Percentiles rank a stretch among this genome's conserved stretches.
These are phyloP conservation scores for Helicorthomorpha holstii DNA, from an alignment of 1,140 invertebrate species.

Conservation along the genomic window DNA sequence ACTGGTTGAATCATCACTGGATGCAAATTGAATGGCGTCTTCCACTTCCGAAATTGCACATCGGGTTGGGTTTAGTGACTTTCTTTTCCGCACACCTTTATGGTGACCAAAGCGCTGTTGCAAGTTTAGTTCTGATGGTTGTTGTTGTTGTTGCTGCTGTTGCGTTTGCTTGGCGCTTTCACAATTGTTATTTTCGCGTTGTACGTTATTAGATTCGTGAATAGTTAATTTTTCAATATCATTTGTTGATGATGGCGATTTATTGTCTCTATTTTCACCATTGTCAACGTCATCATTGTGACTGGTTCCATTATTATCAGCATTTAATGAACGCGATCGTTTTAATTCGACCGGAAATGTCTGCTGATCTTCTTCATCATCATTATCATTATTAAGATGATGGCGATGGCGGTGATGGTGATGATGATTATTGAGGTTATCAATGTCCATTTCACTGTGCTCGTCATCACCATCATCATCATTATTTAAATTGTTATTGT, in stretches of 20 bases:
- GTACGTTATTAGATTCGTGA: not conserved
- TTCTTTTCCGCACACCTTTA: slow-evolving; percentile 49
- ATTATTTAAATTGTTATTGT: too few relatives aligned
- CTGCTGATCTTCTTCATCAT: too few relatives aligned
- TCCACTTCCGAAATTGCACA: slow-evolving; percentile 37
- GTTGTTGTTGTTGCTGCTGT: slow-evolving; percentile 43
- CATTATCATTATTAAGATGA: too few relatives aligned
- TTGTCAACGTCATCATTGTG: not conserved
- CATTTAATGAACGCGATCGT: too few relatives aligned
- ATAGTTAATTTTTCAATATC: too few relatives aligned
- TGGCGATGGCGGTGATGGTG: too few relatives aligned
- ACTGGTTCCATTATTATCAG: too few relatives aligned
- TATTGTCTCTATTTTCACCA: too few relatives aligned
- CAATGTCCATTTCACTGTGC: slow-evolving; percentile 11
- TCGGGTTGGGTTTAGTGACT: slow-evolving; percentile 77
- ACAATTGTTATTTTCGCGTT: slow-evolving; percentile 28
- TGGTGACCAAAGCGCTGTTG: slow-evolving; percentile 26
- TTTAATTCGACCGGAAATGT: too few relatives aligned
- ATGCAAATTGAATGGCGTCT: slow-evolving; percentile 32
- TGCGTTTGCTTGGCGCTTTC: slow-evolving; percentile 43
- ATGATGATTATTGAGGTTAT: not conserved
- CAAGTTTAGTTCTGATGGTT: slow-evolving; percentile 32
- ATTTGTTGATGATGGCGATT: too few relatives aligned
- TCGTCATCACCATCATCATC: slow-evolving; percentile 35
- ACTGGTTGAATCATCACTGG: slow-evolving; percentile 11